These are phyloP conservation scores for Pinna nobilis DNA, from an alignment of 1,140 invertebrate species.

Conservation along the genomic window DNA sequence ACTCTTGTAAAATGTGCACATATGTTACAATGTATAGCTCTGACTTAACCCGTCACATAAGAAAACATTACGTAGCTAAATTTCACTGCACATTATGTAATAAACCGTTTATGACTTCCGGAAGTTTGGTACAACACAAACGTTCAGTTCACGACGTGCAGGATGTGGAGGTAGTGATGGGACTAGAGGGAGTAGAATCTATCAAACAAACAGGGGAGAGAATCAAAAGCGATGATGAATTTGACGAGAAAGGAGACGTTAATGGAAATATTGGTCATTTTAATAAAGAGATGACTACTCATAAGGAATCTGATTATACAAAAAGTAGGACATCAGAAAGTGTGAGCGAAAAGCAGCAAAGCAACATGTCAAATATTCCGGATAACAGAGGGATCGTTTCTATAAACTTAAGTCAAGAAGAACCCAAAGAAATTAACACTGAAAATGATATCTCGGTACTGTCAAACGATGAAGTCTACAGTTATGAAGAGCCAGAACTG, in stretches of 20 bases:
- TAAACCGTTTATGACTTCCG: conserved; percentile 46
- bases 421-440: not conserved
- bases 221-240: conserved; percentile 1
- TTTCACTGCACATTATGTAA: conserved; percentile 50
- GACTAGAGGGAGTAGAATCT: conserved; percentile 11
- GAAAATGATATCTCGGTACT: not conserved
- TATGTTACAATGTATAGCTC: conserved; percentile 42
- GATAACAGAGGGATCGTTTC: too few species aligned
- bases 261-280: not conserved
- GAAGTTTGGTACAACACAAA: conserved; percentile 50
- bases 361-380: not conserved
- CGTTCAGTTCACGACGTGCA: conserved; percentile 33
- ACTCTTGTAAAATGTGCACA: conserved; percentile 30
- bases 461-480: conserved; percentile 1
- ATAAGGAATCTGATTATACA: too few species aligned
- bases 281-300: not conserved
- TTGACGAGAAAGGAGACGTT: not conserved
- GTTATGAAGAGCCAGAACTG: conserved; percentile 13
- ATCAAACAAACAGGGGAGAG: conserved; percentile 2
- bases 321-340: too few species aligned
- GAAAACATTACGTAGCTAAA: conserved; percentile 38
- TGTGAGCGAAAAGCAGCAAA: not conserved
- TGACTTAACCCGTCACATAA: conserved; percentile 41
- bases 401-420: too few species aligned
- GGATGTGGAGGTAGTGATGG: conserved; percentile 24